Conservation (phyloP, 2,113 vertebrate species). For the Gadus chalcogrammus region DNA sequence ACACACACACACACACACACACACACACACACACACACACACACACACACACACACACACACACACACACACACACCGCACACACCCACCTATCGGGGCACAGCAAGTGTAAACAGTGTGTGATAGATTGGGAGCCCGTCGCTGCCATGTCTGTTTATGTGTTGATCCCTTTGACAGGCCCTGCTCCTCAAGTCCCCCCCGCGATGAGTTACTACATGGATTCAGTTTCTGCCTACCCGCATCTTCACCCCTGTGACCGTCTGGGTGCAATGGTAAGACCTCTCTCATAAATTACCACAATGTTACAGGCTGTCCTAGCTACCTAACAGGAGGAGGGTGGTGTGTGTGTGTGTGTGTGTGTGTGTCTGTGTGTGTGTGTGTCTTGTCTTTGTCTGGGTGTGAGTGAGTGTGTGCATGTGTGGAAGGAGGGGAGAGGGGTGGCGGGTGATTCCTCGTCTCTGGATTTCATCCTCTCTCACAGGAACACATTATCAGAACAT, state of each 20-base stretch:
- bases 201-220: conserved; percentile 93
- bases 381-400: conserved; percentile 6
- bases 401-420: conserved; percentile 19
- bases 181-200: conserved; percentile 44
- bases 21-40: not conserved
- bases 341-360: conserved; percentile 18
- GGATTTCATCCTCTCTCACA: conserved; percentile 18
- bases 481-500: conserved; percentile 24
- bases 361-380: conserved; percentile 25
- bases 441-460: conserved; percentile 31
- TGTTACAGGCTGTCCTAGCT: conserved; percentile 44
- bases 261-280: conserved; percentile 82
- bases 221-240: conserved; percentile 70
- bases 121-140: conserved; percentile 61
- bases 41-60: not conserved
- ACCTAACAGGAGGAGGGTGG: conserved; percentile 41
- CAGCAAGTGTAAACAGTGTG: conserved; percentile 58
- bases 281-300: conserved; percentile 67
- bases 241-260: conserved; percentile 74
- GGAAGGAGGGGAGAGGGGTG: not conserved
- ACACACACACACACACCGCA: conserved; percentile 9
- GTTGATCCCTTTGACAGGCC: conserved; percentile 68
- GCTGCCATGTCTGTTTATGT: conserved; percentile 44
- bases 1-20: conserved; percentile 3
- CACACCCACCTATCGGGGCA: conserved; percentile 2